Evolutionary conservation across 2,113 vertebrate species (phyloP).

Genomic region (Seriola quinqueradiata): DNA sequence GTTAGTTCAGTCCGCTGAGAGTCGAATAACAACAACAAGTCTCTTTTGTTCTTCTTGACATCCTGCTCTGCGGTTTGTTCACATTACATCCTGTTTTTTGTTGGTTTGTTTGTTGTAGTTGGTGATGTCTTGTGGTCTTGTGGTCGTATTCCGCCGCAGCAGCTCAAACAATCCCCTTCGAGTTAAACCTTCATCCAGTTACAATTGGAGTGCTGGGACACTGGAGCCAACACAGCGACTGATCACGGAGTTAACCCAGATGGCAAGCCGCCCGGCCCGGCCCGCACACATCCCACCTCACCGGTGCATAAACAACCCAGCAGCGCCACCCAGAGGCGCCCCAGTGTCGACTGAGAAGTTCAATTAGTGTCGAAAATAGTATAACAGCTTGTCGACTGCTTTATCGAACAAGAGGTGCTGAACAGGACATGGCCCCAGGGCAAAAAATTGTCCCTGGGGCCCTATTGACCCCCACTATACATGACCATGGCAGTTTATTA

Average conservation of each 20-base stretch:
- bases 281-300: constrained; percentile 7
- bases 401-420: neutral
- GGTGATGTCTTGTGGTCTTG: neutral
- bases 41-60: constrained; percentile 74
- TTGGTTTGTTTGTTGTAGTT: neutral
- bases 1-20: constrained; percentile 63
- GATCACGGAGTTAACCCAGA: constrained; percentile 57
- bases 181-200: constrained; percentile 42
- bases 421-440: neutral
- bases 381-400: neutral
- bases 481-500: neutral
- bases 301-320: neutral
- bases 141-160: constrained; percentile 1
- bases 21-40: constrained; percentile 56
- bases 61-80: constrained; percentile 41
- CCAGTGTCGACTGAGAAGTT: neutral
- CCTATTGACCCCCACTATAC: neutral
- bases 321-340: constrained; percentile 56
- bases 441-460: too few relatives aligned
- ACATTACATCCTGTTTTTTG: constrained; percentile 47
- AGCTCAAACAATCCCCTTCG: constrained; percentile 13
- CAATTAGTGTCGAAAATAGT: neutral
- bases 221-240: constrained; percentile 38
- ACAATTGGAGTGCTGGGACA: neutral
- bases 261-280: constrained; percentile 46